A percentile compares a stretch with the other conserved stretches of the same genome.
phyloP scores from a whole-genome alignment of 35 echinoderm and acorn worm genomes.

The Apostichopus japonicus region DNA sequence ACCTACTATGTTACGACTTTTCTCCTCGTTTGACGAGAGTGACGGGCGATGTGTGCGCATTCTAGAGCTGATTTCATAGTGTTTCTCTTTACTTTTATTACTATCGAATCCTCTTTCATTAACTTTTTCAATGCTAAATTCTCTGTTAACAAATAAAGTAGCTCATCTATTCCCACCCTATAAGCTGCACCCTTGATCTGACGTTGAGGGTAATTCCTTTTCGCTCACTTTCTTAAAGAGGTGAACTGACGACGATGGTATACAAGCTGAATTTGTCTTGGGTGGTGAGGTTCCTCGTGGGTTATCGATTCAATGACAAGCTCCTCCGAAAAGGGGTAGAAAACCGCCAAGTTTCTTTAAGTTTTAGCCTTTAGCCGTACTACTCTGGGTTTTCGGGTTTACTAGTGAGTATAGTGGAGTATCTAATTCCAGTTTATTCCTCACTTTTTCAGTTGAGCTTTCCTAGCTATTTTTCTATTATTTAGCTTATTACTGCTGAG shows the following conservation, averaged over 20 bases:
- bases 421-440: conserved; percentile 84
- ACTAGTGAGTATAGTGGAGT: conserved; percentile 67
- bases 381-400: conserved; percentile 59
- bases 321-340: conserved; percentile 79
- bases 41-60: conserved; percentile 97
- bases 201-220: conserved; percentile 47
- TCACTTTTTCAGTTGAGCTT: conserved; percentile 39
- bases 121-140: conserved; percentile 27
- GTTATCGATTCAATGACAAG: conserved; percentile 80
- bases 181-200: conserved; percentile 93
- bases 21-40: conserved; percentile 73
- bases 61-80: conserved; percentile 61
- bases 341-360: conserved; percentile 94
- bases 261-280: conserved; percentile 72
- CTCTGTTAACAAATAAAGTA: conserved; percentile 54
- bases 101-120: conserved; percentile 81
- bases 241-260: conserved; percentile 89
- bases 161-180: conserved; percentile 72
- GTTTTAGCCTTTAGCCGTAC: conserved; percentile 70
- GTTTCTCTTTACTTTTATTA: conserved; percentile 57
- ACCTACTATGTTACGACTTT: conserved; percentile 96
- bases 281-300: conserved; percentile 82
- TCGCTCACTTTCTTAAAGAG: conserved; percentile 38
- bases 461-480: background rate
- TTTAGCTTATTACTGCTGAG: conserved; percentile 59